phyloP scores from a whole-genome alignment of 1,140 invertebrate genomes.

The Polypedilum pembai region DNA sequence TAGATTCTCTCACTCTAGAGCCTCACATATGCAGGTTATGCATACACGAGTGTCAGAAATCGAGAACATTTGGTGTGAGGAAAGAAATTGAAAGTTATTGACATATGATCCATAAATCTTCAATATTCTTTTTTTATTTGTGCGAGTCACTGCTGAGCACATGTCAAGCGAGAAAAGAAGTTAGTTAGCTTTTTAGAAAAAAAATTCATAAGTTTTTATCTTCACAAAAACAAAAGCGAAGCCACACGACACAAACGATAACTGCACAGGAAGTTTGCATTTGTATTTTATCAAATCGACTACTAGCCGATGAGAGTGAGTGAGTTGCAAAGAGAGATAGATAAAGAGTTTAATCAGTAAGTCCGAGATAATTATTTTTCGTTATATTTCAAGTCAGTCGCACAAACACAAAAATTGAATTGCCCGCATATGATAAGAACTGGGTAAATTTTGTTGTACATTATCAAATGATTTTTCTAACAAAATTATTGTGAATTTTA shows the following conservation, averaged over 20 bases:
- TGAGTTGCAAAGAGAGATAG: too few relatives aligned
- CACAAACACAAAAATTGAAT: too few relatives aligned
- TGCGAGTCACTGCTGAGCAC: not conserved
- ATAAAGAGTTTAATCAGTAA: too few relatives aligned
- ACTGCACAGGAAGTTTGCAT: slow-evolving; percentile 10
- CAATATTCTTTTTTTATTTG: not conserved
- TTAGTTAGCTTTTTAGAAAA: not conserved
- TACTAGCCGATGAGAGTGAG: not conserved
- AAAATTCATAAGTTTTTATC: slow-evolving; percentile 16
- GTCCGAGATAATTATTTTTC: too few relatives aligned
- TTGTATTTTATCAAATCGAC: slow-evolving; percentile 1
- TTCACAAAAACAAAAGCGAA: slow-evolving; percentile 12
- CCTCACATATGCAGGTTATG: not conserved
- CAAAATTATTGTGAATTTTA: too few relatives aligned
- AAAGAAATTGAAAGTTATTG: not conserved
- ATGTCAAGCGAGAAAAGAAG: not conserved
- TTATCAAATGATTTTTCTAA: too few relatives aligned
- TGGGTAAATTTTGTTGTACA: too few relatives aligned
- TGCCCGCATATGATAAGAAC: too few relatives aligned
- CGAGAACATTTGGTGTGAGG: not conserved
- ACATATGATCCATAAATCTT: not conserved
- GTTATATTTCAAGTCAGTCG: too few relatives aligned
- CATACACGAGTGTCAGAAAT: not conserved
- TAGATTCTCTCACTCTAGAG: not conserved
- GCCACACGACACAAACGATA: slow-evolving; percentile 8